Evolutionary conservation across 1,140 invertebrate species (phyloP), one percentile per base, ranked within the genome.

Genomic region (Drosophila truncata): DNA sequence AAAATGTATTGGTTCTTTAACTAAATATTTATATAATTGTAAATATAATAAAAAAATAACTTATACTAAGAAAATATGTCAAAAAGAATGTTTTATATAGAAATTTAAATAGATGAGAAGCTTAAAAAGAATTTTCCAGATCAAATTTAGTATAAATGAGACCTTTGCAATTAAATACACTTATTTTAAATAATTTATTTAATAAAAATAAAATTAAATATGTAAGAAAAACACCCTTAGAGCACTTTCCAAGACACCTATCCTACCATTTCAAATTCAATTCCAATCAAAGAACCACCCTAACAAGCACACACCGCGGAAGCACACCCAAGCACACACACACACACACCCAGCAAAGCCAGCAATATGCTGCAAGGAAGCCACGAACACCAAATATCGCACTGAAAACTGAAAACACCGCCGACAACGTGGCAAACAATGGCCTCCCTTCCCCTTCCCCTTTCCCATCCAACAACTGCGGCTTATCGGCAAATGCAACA

Each of bases 401-500:
- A 25, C 57, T n/a, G 33, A 41, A 29, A 29, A 29, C 27, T n/a
- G 33, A 50, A 66, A 33, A 76, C 27, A 50, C 27, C 49, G 8
- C 27, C 49, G 29, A 31, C 11, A 50, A 50, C 49, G 49, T 13
- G 39, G 63, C 64, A 66, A 66, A 66, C 62, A 33, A 76, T 62
- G 74, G 52, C 23, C 31, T 41, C 39, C 27, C 27, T 29, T 25
- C 10, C 2, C 11, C 13, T 13, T 4, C 1, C 27, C 27, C 27
- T 20, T 44, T 46, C 1, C 46, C 46, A 47, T 35, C 44, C 18
- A 25, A 18, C 76, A 60, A 72, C 46, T 64, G 59, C 41, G 61
- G 78, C 70, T 80, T 80, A 75, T 80, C 78, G 77, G 31, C 10
- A 59, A 74, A 80, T 80, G 77, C 77, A 80, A 74, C 78, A 80